Evolutionary conservation across 2,113 vertebrate genomes (phyloP).

Genomic region (Pseudopodoces humilis): DNA sequence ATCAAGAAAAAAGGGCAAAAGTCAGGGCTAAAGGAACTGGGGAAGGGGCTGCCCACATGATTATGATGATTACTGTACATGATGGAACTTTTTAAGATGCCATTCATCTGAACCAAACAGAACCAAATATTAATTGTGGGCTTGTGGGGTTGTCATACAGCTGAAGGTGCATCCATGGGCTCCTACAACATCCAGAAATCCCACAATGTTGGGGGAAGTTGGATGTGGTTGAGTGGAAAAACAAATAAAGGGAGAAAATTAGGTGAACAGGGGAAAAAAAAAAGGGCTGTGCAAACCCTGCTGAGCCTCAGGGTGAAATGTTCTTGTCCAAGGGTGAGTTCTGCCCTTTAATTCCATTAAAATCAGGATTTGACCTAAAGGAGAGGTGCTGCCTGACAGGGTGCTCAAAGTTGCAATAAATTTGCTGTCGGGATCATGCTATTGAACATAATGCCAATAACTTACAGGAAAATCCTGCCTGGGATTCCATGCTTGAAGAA

Average conservation of each 20-base stretch:
- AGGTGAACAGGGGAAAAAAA: rapidly evolving
- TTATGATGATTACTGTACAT: conserved; percentile 7
- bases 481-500: neutral
- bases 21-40: conserved; percentile 65
- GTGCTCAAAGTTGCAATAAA: neutral
- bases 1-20: conserved; percentile 39
- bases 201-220: rapidly evolving
- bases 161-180: neutral
- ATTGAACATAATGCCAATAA: conserved; percentile 39
- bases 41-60: conserved; percentile 27
- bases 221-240: neutral
- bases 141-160: neutral
- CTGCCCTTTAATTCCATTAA: neutral
- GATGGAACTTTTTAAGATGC: conserved; percentile 51
- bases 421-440: neutral
- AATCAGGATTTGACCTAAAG: neutral
- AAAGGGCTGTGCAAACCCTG: neutral
- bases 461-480: neutral
- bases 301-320: neutral
- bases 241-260: neutral
- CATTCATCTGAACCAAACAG: neutral
- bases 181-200: rapidly evolving
- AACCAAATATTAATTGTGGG: neutral
- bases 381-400: neutral
- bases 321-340: neutral